These are phyloP conservation scores for Pipistrellus pygmaeus DNA, from an alignment of 2,797 vertebrate species.

Conservation along the genomic window DNA sequence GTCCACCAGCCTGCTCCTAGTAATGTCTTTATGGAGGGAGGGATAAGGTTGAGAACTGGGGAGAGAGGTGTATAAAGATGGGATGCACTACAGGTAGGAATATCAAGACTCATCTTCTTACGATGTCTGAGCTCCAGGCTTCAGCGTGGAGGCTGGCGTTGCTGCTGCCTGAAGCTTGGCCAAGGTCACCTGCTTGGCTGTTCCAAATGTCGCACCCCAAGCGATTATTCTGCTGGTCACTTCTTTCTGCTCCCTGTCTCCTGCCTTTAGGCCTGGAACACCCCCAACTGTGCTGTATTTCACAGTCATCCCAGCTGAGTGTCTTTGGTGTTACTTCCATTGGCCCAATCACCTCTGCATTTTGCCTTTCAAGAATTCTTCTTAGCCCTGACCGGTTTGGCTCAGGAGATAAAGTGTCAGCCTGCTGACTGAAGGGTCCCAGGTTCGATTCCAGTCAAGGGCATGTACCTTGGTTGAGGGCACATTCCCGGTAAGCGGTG, in stretches of 20 bases:
- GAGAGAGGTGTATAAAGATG: not conserved
- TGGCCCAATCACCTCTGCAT: not conserved
- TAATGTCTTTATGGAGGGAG: not conserved
- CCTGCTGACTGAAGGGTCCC: too few relatives aligned
- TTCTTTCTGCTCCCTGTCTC: not conserved
- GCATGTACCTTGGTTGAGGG: too few relatives aligned
- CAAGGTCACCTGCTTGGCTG: not conserved
- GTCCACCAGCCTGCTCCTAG: not conserved
- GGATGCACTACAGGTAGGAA: not conserved
- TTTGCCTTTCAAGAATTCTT: not conserved
- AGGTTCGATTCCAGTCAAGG: too few relatives aligned
- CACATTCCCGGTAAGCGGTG: too few relatives aligned
- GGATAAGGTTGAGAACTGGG: not conserved
- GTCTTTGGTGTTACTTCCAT: not conserved
- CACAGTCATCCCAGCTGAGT: not conserved
- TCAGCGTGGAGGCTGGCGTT: not conserved
- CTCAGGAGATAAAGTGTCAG: too few relatives aligned
- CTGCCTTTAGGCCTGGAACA: not conserved
- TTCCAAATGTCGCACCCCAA: not conserved
- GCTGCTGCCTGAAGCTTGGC: not conserved
- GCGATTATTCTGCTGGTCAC: not conserved
- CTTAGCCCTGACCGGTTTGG: not conserved
- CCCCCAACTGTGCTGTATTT: not conserved
- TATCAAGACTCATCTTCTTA: not conserved
- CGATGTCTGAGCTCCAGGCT: not conserved